Evolutionary conservation across 35 echinoderm and acorn worm genomes (phyloP).

Genomic region (Ophiothrix spiculata): DNA sequence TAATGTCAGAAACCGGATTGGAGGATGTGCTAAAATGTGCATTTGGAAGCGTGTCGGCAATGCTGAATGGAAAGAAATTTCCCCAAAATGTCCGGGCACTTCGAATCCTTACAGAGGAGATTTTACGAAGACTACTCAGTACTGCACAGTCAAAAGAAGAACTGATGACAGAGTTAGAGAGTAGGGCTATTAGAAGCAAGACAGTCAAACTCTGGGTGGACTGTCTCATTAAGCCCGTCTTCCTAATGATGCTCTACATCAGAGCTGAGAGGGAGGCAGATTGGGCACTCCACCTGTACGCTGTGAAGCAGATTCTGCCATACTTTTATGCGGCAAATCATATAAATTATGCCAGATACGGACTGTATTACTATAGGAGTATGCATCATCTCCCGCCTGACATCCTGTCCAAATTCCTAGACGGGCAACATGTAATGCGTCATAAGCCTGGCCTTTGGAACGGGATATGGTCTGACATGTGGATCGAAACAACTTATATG

Average conservation of each 20-base stretch:
- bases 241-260: slow-evolving; percentile 12
- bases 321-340: slow-evolving; percentile 34
- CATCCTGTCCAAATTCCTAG: slow-evolving; percentile 1
- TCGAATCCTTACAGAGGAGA: background rate
- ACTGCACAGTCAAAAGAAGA: slow-evolving; percentile 6
- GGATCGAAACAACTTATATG: background rate
- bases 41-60: background rate
- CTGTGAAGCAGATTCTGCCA: slow-evolving; percentile 32
- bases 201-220: slow-evolving; percentile 18
- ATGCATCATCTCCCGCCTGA: background rate
- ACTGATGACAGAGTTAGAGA: background rate
- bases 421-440: slow-evolving; percentile 20
- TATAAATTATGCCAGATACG: slow-evolving; percentile 28
- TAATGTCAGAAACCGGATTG: background rate
- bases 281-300: slow-evolving; percentile 16
- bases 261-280: slow-evolving; percentile 16
- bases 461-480: background rate
- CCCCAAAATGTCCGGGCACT: background rate
- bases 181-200: background rate
- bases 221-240: slow-evolving; percentile 15
- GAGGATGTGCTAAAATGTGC: background rate
- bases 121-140: background rate
- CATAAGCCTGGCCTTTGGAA: slow-evolving; percentile 32
- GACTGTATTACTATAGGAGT: background rate
- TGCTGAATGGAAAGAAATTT: background rate